Percentiles rank a stretch among this genome's conserved stretches.
Evolutionary conservation across 2,797 vertebrate species (phyloP).

Genomic region (Phoxinus dragarum): DNA sequence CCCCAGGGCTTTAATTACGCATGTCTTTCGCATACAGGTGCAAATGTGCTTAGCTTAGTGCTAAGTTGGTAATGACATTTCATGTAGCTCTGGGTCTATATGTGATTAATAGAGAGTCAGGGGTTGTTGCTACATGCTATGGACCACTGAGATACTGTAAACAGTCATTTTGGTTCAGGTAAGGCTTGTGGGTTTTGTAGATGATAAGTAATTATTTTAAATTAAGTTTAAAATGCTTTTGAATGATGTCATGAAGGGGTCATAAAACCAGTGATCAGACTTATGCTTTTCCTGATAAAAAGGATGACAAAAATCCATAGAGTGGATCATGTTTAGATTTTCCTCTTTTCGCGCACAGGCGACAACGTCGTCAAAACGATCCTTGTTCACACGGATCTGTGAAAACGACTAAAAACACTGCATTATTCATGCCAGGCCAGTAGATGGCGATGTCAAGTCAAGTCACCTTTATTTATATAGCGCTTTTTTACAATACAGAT

Average conservation of each 20-base stretch:
- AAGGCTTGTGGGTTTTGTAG: background rate
- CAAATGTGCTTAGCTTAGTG: conserved; percentile 33
- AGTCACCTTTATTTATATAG: too few species aligned
- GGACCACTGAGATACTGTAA: conserved; percentile 23
- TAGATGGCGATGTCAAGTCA: too few species aligned
- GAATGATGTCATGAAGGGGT: background rate
- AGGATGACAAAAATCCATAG: background rate
- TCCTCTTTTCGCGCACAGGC: too few species aligned
- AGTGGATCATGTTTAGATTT: too few species aligned
- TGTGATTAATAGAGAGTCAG: conserved; percentile 7
- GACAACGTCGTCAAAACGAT: too few species aligned
- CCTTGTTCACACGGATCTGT: too few species aligned
- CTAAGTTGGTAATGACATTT: background rate
- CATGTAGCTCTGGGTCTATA: background rate
- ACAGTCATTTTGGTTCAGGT: background rate
- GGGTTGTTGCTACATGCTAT: conserved; percentile 13
- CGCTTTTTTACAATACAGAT: too few species aligned
- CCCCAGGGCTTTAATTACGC: conserved; percentile 5
- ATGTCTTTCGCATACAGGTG: background rate
- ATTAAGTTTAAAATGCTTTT: background rate
- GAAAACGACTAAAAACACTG: too few species aligned
- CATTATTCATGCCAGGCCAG: too few species aligned
- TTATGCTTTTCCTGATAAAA: background rate
- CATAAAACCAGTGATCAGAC: background rate
- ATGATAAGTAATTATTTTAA: background rate